Evolutionary conservation across 2,888 invertebrate species (phyloP).

Genomic region (Lochmaea capreae): DNA sequence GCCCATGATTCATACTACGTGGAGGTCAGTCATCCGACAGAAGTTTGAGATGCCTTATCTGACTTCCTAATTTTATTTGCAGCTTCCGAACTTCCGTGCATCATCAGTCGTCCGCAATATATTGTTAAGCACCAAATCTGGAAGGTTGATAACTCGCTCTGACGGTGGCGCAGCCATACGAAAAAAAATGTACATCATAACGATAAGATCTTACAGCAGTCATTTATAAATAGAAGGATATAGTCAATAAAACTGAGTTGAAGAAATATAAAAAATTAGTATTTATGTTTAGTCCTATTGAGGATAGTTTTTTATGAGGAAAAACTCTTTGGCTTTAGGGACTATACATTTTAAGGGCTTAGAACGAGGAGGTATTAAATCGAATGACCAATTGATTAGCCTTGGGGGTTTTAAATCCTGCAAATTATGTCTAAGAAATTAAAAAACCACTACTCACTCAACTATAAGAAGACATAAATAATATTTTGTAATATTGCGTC

Average conservation of each 20-base stretch:
- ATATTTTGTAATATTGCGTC: too few relatives aligned
- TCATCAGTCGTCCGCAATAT: conserved; percentile 8
- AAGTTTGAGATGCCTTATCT: conserved; percentile 32
- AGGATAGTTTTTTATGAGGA: background rate
- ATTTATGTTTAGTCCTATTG: background rate
- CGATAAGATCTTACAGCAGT: background rate
- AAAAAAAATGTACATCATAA: background rate
- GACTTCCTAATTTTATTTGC: conserved; percentile 36
- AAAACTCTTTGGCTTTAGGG: background rate
- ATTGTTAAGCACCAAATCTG: conserved; percentile 7
- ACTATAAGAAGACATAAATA: too few relatives aligned
- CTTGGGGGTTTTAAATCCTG: too few relatives aligned
- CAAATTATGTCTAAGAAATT: too few relatives aligned
- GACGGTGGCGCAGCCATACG: background rate
- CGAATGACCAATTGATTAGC: too few relatives aligned
- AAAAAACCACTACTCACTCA: too few relatives aligned
- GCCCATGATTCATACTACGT: conserved; percentile 22
- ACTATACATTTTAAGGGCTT: background rate
- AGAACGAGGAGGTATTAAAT: too few relatives aligned
- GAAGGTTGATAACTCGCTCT: background rate
- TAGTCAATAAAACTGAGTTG: background rate
- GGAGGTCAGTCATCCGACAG: conserved; percentile 35
- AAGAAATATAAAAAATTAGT: background rate
- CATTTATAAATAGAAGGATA: background rate
- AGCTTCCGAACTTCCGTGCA: conserved; percentile 32